phyloP scores from a whole-genome alignment of 2,797 vertebrate species.

The Mycteria americana region DNA sequence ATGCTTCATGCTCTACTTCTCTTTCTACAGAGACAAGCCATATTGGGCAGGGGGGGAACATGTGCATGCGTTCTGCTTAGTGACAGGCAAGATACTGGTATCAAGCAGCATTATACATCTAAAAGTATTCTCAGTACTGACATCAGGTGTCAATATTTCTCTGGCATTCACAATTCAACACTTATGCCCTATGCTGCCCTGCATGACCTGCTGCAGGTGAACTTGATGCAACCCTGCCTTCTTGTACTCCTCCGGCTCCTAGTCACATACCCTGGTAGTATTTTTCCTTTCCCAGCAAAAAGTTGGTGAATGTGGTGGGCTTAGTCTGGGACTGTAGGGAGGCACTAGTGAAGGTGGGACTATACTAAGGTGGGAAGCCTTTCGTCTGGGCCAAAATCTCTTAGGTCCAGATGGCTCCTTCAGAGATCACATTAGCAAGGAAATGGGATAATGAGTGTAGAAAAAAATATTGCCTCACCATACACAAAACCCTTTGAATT shows the following conservation, averaged over 20 bases:
- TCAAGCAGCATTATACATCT: neutral
- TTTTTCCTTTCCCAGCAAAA: neutral
- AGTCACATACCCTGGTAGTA: neutral
- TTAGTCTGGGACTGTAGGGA: neutral
- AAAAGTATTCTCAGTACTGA: neutral
- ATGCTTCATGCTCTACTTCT: neutral
- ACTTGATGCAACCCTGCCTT: neutral
- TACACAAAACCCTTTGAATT: neutral
- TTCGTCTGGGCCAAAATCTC: neutral
- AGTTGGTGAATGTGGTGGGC: neutral
- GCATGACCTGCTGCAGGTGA: neutral
- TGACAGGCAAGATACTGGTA: neutral
- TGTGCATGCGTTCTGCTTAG: neutral
- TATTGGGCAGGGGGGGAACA: accelerated
- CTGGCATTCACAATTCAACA: neutral
- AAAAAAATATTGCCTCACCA: neutral
- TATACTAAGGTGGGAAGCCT: neutral
- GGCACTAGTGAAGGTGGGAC: neutral
- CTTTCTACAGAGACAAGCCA: neutral
- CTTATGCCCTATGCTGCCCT: neutral
- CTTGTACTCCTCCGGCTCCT: neutral
- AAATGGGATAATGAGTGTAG: neutral
- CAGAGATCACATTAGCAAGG: neutral
- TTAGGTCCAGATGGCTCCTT: neutral
- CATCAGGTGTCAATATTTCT: neutral